Base-by-base conservation (phyloP, 2,797 vertebrate species). In the Bryconaethiops microstoma region DNA sequence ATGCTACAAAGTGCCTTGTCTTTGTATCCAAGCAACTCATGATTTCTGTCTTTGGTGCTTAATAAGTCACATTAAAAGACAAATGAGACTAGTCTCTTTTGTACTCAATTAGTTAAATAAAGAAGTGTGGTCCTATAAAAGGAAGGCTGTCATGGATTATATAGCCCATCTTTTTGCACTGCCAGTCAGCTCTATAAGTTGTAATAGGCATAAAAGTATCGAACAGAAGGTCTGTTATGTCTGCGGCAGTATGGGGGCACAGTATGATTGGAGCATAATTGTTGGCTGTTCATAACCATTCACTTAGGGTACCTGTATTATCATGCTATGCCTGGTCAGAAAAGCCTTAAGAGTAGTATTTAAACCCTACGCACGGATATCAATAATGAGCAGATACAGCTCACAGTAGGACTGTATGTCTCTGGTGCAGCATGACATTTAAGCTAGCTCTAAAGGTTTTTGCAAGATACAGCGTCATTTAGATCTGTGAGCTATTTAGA, bases 391-490 rank as follows among this genome's bases (percentile, higher is more conserved):
- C 40, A 69, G 67, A 10, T 42, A 21, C 12, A 8, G 12, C 67
- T 67, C 39, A n/a, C 19, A 4, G 39, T 67, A n/a, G 39, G 64
- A 39, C 64, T 67, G 64, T 19, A 40, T 42, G 62, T 63, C 62
- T 67, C 64, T 42, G 39, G 42, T 67, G 16, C 42, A 39, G 17
- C 19, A n/a, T 67, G 64, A 67, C 64, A 65, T 65, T 65, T 65
- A 35, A 19, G 63, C 29, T 16, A 7, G 35, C 63, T 65, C 63
- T 35, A 65, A 65, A 40, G 63, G 63, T 65, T 65, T 48, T 40
- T 5, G 40, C 65, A 71, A 72, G 57, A 45, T 59, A 23, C 35
- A 23, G 17, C 9, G 23, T 71, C 68, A 64, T 72, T 73, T 19
- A 55, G 5, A 72, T 62, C 25, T 59, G 60, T 23, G 62, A 67